Conservation (phyloP, 2,888 invertebrate genomes). For the Meteorus cinctellus region DNA sequence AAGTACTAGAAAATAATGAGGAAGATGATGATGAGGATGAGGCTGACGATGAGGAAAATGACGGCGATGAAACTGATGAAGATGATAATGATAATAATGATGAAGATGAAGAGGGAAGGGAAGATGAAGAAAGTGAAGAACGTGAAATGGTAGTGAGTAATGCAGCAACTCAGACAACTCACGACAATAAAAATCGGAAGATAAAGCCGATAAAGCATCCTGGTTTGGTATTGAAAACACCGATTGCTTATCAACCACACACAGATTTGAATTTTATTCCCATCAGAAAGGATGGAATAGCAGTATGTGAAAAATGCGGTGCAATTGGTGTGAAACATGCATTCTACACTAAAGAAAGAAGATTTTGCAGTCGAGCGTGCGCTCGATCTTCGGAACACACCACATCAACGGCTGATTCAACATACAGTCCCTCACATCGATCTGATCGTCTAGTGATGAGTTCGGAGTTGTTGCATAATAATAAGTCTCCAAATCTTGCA, state of each 20-base stretch:
- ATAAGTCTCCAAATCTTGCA: conserved; percentile 47
- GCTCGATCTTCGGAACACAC: conserved; percentile 76
- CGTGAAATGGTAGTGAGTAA: conserved; percentile 74
- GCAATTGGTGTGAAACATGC: conserved; percentile 90
- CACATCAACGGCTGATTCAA: conserved; percentile 60
- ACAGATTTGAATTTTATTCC: conserved; percentile 91
- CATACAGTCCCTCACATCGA: conserved; percentile 68
- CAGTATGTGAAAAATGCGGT: conserved; percentile 89
- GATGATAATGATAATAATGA: conserved; percentile 72
- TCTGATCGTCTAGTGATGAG: conserved; percentile 59
- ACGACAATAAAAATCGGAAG: conserved; percentile 77
- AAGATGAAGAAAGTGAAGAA: conserved; percentile 75
- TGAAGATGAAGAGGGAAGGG: conserved; percentile 72
- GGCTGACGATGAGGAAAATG: too few species aligned
- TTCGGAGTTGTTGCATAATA: conserved; percentile 59
- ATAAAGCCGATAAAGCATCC: conserved; percentile 85
- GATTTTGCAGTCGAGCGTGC: conserved; percentile 88
- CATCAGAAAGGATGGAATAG: conserved; percentile 91
- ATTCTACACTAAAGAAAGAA: conserved; percentile 87
- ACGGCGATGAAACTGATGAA: neutral
- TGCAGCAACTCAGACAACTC: conserved; percentile 76
- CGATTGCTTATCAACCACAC: conserved; percentile 85
- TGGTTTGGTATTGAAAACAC: conserved; percentile 83
- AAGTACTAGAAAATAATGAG: conserved; percentile 39
- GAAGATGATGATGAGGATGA: too few species aligned